These are phyloP conservation scores for Psittacula cyanocephala DNA, from an alignment of 2,113 vertebrate genomes.

Conservation along the genomic window DNA sequence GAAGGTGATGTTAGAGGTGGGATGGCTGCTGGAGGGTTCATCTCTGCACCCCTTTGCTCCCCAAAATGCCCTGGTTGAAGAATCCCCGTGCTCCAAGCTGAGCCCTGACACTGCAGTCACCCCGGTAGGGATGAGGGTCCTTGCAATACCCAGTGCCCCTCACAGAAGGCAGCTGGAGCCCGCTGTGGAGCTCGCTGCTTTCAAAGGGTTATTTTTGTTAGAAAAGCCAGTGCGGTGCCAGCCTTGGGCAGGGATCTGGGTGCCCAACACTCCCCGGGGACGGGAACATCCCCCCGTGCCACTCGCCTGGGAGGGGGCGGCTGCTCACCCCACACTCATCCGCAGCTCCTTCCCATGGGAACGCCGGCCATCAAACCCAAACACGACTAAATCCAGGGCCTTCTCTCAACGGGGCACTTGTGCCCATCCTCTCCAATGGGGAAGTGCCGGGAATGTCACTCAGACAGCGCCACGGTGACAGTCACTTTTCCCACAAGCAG, in stretches of 20 bases:
- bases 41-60: neutral
- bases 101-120: rapidly evolving
- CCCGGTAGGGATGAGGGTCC: rapidly evolving
- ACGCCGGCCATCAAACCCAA: neutral
- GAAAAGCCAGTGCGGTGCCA: neutral
- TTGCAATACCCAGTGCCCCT: neutral
- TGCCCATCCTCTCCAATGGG: rapidly evolving
- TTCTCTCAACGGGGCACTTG: rapidly evolving
- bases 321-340: neutral
- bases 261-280: neutral
- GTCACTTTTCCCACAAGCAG: neutral
- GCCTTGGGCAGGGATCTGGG: neutral
- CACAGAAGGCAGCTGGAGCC: neutral
- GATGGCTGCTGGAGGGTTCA: neutral
- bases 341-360: neutral
- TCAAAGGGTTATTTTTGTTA: neutral
- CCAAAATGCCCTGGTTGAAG: neutral
- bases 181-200: rapidly evolving
- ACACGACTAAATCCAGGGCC: neutral
- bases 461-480: neutral
- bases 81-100: neutral
- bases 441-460: neutral
- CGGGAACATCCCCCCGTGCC: neutral
- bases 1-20: neutral
- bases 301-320: neutral